Base-by-base conservation (phyloP, 2,113 vertebrate species). In the Corvus moneduloides region DNA sequence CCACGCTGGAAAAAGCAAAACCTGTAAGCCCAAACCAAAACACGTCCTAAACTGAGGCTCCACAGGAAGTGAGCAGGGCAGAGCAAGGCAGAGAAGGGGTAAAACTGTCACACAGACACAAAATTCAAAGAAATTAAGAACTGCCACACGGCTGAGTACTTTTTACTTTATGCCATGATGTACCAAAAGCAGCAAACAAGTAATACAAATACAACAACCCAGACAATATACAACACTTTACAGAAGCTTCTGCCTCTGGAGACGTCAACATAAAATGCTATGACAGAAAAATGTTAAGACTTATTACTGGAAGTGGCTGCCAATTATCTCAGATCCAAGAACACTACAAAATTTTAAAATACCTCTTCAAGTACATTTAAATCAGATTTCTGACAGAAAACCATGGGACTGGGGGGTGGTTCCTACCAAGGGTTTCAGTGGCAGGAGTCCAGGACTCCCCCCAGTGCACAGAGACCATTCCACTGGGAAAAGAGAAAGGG, bases 391-490 rank as follows among this genome's bases (percentile, higher is more conserved):
- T 68, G 27, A 55, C 35, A 35, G 35, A 71, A 94, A 91, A 67
- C 11, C 6, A 59, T n/a, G 16, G 3, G 30, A 4, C 30, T 55
- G 19, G 3, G 32, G 46, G 6, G 20, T 58, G 20, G 13, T 5
- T 90, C 58, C 33, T 66, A 55, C 9, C 13, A 82, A 49, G 23
- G 9, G 6, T 22, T 87, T 37, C 46, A 84, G 18, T 78, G 23
- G 52, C 49, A 69, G 16, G 12, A 80, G 21, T 10, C 32, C 30
- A 62, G 24, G 56, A 41, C 23, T 54, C 2, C 11, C 10, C 11
- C 1, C 1, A 1, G 4, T 0, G 0, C 24, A 55, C 13, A 73
- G 24, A 54, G 8, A 73, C 13, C 21, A 54, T 55, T 55, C 8
- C 30, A n/a, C 7, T 1, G 3, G 13, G 39, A 51, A 55, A 83